Evolutionary conservation across 2,888 invertebrate genomes (phyloP).

Genomic region (Protodeltote pygarga): DNA sequence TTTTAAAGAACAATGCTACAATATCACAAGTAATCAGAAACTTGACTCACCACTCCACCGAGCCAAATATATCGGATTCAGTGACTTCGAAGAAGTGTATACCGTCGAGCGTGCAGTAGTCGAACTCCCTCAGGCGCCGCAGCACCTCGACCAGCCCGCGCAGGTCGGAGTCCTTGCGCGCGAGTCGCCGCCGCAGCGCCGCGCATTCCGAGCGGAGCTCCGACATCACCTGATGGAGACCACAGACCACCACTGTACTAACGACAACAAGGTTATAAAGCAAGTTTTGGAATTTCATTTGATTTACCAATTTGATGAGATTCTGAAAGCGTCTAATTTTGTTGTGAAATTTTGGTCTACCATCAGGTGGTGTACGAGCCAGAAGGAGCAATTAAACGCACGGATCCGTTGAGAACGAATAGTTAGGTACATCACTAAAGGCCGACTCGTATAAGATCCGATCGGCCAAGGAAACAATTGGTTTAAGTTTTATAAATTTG

Average conservation of each 20-base stretch:
- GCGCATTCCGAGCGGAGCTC: conserved; percentile 70
- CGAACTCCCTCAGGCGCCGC: conserved; percentile 80
- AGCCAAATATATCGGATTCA: conserved; percentile 77
- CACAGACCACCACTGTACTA: background rate
- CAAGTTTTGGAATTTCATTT: no score
- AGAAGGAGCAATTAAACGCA: background rate
- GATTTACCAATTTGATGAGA: no score
- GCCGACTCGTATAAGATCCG: no score
- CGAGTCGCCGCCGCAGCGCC: conserved; percentile 74
- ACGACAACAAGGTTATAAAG: no score
- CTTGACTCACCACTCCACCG: conserved; percentile 64
- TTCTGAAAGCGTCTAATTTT: no score
- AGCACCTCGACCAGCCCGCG: conserved; percentile 84
- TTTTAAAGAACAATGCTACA: background rate
- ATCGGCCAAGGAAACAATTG: no score
- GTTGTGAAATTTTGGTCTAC: conserved; percentile 7
- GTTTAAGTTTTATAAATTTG: no score
- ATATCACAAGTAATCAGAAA: background rate
- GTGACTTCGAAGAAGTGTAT: conserved; percentile 86
- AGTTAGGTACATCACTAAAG: no score
- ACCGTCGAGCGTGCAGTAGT: conserved; percentile 81
- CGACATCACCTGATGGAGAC: conserved; percentile 61
- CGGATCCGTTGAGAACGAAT: no score
- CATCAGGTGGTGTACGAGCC: conserved; percentile 47
- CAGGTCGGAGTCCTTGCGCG: conserved; percentile 82